Conservation (phyloP, 2,888 invertebrate species). For the Urechis unicinctus region DNA sequence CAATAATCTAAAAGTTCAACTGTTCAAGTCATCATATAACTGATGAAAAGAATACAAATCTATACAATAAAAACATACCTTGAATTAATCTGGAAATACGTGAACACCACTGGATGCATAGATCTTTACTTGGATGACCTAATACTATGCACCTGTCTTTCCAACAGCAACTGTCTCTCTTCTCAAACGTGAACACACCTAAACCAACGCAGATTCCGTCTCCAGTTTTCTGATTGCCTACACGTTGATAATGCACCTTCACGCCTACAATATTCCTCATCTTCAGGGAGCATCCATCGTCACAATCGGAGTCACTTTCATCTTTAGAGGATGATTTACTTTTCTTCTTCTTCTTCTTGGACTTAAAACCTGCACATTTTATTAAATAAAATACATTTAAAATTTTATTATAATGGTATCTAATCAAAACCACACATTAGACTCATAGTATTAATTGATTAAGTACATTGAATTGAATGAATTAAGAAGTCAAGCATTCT, state of each 20-base stretch:
- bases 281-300: not conserved
- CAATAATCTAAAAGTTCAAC: too few species aligned
- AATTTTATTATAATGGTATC: too few species aligned
- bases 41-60: too few species aligned
- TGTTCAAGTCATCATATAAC: too few species aligned
- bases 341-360: not conserved
- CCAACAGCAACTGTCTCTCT: not conserved
- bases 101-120: not conserved
- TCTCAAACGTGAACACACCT: not conserved
- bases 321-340: not conserved
- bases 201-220: not conserved
- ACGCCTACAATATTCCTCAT: not conserved
- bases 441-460: too few species aligned
- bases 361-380: not conserved
- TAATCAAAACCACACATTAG: too few species aligned
- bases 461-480: too few species aligned
- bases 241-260: not conserved
- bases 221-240: not conserved
- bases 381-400: too few species aligned
- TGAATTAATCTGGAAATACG: not conserved
- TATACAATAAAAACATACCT: not conserved
- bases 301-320: not conserved
- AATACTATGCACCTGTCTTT: not conserved
- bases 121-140: not conserved
- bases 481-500: too few species aligned